Conservation (phyloP, 2,113 vertebrate species). For the Piprites chloris region DNA sequence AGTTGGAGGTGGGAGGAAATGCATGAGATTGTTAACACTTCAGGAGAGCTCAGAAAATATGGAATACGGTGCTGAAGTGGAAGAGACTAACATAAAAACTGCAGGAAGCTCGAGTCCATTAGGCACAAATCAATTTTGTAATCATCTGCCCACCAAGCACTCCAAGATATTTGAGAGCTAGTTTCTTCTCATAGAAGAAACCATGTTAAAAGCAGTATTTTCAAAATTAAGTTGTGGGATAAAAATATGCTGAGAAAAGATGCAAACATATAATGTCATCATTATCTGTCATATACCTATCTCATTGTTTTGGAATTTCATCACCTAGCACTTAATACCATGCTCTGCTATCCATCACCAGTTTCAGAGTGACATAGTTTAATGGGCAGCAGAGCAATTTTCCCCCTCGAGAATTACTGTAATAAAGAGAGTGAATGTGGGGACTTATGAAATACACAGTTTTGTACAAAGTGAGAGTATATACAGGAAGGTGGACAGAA, state of each 20-base stretch:
- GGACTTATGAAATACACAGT: accelerated
- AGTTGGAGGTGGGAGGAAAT: neutral
- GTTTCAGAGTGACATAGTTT: neutral
- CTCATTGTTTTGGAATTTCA: neutral
- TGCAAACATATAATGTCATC: neutral
- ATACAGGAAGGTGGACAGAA: neutral
- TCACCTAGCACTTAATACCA: too few species aligned
- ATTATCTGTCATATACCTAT: neutral
- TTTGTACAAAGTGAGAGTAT: neutral
- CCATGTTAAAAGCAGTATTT: slow-evolving; percentile 20
- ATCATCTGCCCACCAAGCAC: neutral
- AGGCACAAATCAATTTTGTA: slow-evolving; percentile 43
- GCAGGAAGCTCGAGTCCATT: slow-evolving; percentile 34
- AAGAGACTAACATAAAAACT: neutral
- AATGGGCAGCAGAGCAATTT: neutral
- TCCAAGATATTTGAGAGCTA: neutral
- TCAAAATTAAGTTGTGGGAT: neutral
- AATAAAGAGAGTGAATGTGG: neutral
- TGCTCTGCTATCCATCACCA: neutral
- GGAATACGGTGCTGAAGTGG: neutral
- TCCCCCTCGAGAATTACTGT: neutral
- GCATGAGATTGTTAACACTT: neutral
- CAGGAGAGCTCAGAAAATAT: neutral
- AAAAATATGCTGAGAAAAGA: slow-evolving; percentile 6
- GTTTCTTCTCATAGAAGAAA: slow-evolving; percentile 10